phyloP scores from a whole-genome alignment of 1,140 invertebrate genomes.

The Galendromus occidentalis region DNA sequence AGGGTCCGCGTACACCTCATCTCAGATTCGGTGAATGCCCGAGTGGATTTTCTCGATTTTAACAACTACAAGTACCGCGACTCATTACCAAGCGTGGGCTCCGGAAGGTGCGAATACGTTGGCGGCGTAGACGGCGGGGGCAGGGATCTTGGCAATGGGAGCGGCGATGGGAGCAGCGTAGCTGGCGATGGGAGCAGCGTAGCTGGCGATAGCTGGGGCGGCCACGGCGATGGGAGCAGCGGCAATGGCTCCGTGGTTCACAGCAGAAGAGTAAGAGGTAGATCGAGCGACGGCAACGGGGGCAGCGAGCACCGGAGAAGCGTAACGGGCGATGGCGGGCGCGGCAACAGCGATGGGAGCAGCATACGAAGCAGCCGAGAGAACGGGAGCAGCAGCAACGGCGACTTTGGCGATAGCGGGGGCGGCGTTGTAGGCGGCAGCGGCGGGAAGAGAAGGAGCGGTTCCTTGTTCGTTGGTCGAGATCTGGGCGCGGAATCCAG shows the following conservation, averaged over 20 bases:
- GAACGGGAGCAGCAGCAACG: constrained; percentile 14
- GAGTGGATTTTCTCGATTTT: too few relatives aligned
- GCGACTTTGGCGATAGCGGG: constrained; percentile 22
- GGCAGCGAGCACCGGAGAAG: constrained; percentile 16
- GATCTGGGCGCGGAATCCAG: constrained; percentile 15
- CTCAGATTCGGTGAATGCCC: too few relatives aligned
- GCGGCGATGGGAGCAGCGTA: background rate
- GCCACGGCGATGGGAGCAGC: background rate
- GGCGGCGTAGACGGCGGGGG: background rate
- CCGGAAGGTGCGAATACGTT: background rate
- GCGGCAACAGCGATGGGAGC: constrained; percentile 29
- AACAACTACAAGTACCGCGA: too few relatives aligned
- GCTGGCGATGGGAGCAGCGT: too few relatives aligned
- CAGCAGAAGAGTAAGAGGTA: constrained; percentile 1
- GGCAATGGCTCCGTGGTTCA: background rate
- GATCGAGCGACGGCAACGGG: constrained; percentile 5
- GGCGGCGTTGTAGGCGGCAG: constrained; percentile 20
- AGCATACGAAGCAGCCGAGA: constrained; percentile 33
- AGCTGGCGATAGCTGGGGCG: background rate
- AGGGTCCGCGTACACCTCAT: too few relatives aligned
- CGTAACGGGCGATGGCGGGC: constrained; percentile 32
- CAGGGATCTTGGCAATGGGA: background rate
- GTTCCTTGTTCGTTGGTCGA: constrained; percentile 18
- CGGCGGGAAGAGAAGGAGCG: constrained; percentile 13
- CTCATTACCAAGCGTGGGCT: background rate